Evolutionary conservation across 2,888 invertebrate species (phyloP), one percentile per base, ranked within the genome.

Genomic region (Nemotelus nigrinus): DNA sequence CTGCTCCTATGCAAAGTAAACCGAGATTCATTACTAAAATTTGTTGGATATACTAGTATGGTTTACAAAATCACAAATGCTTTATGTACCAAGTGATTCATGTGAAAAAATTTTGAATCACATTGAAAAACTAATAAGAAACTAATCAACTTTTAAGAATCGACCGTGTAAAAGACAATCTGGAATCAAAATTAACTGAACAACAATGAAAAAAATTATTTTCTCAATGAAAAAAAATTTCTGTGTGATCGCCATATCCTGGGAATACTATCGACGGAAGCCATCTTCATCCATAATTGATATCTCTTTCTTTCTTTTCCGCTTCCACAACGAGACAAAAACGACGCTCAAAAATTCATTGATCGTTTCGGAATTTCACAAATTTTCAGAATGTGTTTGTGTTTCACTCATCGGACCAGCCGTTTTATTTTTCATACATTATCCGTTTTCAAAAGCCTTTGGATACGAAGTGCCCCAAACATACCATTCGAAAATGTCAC

Each of bases 401-500:
- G 25, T 25, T 25, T 25, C 25, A 25, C 25, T 25, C 25, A 25
- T 25, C 25, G 25, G 25, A 25, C 25, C 25, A 25, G 25, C 25
- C 25, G 25, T 25, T 25, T 25, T 25, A 25, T 25, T 25, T 25
- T 25, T 25, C 25, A 25, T 25, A 25, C 25, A 25, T 25, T 25
- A 25, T 25, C 25, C 25, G 25, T 25, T 25, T 25, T 25, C 50
- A 68, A 50, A 48, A n/a, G n/a, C 8, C n/a, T 68, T n/a, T 39
- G 41, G 41, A 44, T 72, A 39, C 63, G 74, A 41, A 47, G 84
- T 86, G 85, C 87, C 86, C 86, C 87, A 88, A 86, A 87, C 87
- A 87, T 87, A 25, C 25, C 80, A 79, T 77, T 78, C 80, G 83
- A 83, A 83, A 83, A 83, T 83, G 83, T 82, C 83, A 83, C 83